These are phyloP conservation scores for Micropterix aruncella DNA, from an alignment of 2,888 invertebrate genomes.

Conservation along the genomic window DNA sequence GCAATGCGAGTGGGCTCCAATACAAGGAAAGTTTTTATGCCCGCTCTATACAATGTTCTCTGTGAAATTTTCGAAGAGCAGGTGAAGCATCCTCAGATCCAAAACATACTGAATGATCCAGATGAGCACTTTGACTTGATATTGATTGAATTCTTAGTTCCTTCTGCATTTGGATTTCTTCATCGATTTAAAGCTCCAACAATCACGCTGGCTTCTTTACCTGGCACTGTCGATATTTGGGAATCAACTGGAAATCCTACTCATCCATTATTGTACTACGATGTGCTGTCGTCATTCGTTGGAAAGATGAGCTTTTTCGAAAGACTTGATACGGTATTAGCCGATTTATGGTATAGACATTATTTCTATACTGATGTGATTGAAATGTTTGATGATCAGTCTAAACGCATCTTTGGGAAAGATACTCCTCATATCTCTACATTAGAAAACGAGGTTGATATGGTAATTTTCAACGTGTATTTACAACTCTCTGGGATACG, in stretches of 20 bases:
- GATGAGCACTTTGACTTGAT: constrained; percentile 22
- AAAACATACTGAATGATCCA: constrained; percentile 12
- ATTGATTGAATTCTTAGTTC: constrained; percentile 19
- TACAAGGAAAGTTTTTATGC: neutral
- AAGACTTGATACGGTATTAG: neutral
- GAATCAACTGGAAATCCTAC: constrained; percentile 20
- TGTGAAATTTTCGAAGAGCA: constrained; percentile 13
- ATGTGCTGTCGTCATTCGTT: constrained; percentile 15
- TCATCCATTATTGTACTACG: constrained; percentile 19
- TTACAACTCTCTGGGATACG: neutral
- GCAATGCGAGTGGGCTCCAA: constrained; percentile 1
- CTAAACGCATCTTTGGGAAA: neutral
- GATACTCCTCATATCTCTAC: neutral
- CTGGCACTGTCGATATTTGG: constrained; percentile 16
- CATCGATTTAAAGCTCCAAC: constrained; percentile 21
- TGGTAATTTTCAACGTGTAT: neutral
- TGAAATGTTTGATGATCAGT: neutral
- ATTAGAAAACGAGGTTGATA: neutral
- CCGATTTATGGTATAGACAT: neutral
- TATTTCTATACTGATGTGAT: neutral
- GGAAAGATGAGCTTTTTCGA: constrained; percentile 17
- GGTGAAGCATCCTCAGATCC: constrained; percentile 14
- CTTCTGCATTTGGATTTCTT: constrained; percentile 18
- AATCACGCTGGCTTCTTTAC: constrained; percentile 20
- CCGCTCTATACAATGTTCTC: constrained; percentile 1